Base-by-base conservation (phyloP, 2,113 vertebrate genomes). In the Entelurus aequoreus region DNA sequence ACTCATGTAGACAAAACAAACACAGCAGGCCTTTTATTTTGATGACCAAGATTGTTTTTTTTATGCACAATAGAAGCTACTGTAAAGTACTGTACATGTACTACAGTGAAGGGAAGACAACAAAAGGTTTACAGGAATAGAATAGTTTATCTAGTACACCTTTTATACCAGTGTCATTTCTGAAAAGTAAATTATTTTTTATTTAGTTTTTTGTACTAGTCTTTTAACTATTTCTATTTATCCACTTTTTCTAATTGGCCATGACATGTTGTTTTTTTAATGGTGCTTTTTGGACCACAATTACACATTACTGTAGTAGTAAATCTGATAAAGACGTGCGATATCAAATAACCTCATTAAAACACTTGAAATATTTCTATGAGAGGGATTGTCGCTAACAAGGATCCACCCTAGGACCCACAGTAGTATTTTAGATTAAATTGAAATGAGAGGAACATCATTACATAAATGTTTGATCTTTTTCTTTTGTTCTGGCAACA, bases 101-200 rank as follows among this genome's bases (percentile, higher is more conserved):
- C 35, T 66, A 58, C 21, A 58, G 47, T 16, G 50, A 6, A 63
- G n/a, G 21, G 40, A 54, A n/a, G 57, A 62, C 54, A 53, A 59
- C 42, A 46, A 44, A 8, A 57, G 66, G 40, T 78, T 73, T 74
- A 73, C 70, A 76, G 60, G 37, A 71, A 28, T 68, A 68, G 19
- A 49, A 48, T 54, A 49, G 11, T 67, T 60, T 66, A 42, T 52
- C 63, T 6, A 70, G 55, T 49, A n/a, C 59, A 58, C 53, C 28
- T 75, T 85, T 85, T 82, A 80, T 83, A 74, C 56, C 37, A 74
- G 71, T 71, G 67, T 48, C 76, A 62, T 78, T 72, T 77, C 56
- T 76, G 64, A 46, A 71, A 65, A 74, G 55, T 82, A 83, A 77
- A 78, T 80, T 76, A 75, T 85, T 79, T 60, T 79, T 56, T 65